Evolutionary conservation across 2,113 vertebrate genomes (phyloP).

Genomic region (Myanophis thanlyinensis): DNA sequence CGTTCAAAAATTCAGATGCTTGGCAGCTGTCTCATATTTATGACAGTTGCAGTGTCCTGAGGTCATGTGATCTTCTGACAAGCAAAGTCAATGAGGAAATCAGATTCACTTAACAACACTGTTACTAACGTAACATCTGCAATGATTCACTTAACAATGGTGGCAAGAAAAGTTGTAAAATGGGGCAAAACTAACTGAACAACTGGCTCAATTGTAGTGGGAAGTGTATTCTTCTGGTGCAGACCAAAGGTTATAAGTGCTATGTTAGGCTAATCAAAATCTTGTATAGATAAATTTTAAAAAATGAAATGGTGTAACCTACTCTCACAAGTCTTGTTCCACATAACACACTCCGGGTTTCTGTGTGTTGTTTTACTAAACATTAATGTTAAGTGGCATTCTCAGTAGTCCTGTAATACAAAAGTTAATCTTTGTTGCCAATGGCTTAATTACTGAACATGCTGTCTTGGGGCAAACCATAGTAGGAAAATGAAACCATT

Average conservation of each 20-base stretch:
- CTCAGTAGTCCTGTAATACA: background rate
- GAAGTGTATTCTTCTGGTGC: background rate
- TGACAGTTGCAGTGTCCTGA: no score
- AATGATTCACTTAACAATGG: no score
- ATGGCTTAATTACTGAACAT: background rate
- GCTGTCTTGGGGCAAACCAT: background rate
- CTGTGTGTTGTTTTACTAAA: background rate
- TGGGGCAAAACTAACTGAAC: no score
- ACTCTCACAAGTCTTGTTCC: constrained; percentile 18
- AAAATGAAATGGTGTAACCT: background rate
- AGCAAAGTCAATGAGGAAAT: no score
- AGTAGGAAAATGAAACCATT: background rate
- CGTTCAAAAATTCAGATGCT: no score
- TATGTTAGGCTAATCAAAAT: background rate
- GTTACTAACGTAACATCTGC: no score
- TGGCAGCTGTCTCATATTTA: no score
- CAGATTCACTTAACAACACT: no score
- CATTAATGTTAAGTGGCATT: background rate
- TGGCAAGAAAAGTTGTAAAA: no score
- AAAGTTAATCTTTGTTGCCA: background rate
- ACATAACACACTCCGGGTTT: background rate
- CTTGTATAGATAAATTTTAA: background rate
- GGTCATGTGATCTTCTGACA: no score
- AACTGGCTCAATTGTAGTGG: no score
- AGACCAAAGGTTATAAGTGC: background rate